Base-by-base conservation (phyloP, 2,797 vertebrate genomes). In the Rhynchonycteris naso region DNA sequence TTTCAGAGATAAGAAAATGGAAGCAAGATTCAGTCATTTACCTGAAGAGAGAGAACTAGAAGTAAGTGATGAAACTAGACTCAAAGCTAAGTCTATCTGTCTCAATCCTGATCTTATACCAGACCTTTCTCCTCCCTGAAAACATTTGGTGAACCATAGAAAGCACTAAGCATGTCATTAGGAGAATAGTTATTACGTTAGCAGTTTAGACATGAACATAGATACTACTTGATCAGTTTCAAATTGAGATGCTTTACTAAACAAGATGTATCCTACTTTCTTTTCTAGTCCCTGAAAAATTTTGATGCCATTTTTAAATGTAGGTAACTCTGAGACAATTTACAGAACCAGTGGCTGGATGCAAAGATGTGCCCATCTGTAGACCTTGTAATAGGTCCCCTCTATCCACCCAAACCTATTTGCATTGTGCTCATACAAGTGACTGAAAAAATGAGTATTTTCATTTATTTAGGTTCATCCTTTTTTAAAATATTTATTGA, bases 371-470 rank as follows among this genome's bases (percentile, higher is more conserved):
- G 10, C 24, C 33, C 30, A 7, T 68, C 50, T 93, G 50, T 7
- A 68, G n/a, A 88, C 38, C 26, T 87, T 71, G 21, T 56, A 71
- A 38, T 26, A 61, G 61, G 21, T 0, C 8, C 4, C 14, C 5
- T 71, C 33, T 10, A 28, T 52, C 24, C 0, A 56, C 5, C 38
- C 8, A 90, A n/a, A 30, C 2, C 15, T 65, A 21, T 93, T 47
- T 71, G 30, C 52, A 80, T n/a, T 74, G 12, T 87, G 28, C n/a
- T 76, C 18, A 76, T n/a, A 30, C 69, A 72, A 86, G 19, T 76
- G 72, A 26, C 47, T 88, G 21, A 83, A 88, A 15, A 95, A 88
- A 75, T 92, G 21, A 11, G 26, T 61, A 12, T 90, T 95, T 52
- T 2, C 19, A 35, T 80, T 88, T 84, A 4, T 92, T 75, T 92